A percentile compares a stretch with the other conserved stretches of the same genome.
Evolutionary conservation across 2,888 invertebrate species (phyloP).

Genomic region (Chorisops tibialis): DNA sequence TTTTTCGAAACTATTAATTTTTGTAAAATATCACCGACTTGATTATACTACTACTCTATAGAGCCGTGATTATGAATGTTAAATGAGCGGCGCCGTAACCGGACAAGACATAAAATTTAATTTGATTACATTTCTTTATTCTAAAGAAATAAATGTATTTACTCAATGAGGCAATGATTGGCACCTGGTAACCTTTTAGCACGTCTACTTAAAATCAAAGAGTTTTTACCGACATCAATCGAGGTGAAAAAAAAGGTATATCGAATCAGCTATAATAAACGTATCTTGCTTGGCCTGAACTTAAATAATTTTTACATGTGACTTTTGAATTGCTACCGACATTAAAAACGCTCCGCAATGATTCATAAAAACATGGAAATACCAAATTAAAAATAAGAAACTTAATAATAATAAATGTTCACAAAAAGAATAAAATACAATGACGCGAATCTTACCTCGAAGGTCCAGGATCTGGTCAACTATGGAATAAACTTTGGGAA

Average conservation of each 20-base stretch:
- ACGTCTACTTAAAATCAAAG: slow-evolving; percentile 11
- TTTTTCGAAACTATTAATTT: too few species aligned
- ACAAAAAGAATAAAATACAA: not conserved
- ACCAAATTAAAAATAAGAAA: too few species aligned
- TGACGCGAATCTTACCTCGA: not conserved
- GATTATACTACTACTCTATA: too few species aligned
- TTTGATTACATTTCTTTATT: not conserved
- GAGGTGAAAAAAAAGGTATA: not conserved
- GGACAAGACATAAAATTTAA: not conserved
- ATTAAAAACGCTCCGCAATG: too few species aligned
- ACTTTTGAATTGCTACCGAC: too few species aligned
- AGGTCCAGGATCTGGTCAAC: not conserved
- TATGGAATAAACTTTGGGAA: not conserved
- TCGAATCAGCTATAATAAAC: too few species aligned
- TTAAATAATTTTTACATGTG: too few species aligned
- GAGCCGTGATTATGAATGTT: too few species aligned
- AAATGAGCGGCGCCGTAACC: too few species aligned
- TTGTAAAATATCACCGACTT: too few species aligned
- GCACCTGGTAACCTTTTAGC: slow-evolving; percentile 8
- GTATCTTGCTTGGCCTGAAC: too few species aligned
- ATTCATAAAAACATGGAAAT: too few species aligned
- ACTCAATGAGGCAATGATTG: slow-evolving; percentile 12
- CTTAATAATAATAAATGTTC: not conserved
- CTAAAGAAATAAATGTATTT: not conserved
- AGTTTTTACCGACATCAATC: not conserved